A percentile compares a stretch with the other conserved stretches of the same genome.
Evolutionary conservation across 2,888 invertebrate genomes (phyloP).

Genomic region (Trachelus tabidus): DNA sequence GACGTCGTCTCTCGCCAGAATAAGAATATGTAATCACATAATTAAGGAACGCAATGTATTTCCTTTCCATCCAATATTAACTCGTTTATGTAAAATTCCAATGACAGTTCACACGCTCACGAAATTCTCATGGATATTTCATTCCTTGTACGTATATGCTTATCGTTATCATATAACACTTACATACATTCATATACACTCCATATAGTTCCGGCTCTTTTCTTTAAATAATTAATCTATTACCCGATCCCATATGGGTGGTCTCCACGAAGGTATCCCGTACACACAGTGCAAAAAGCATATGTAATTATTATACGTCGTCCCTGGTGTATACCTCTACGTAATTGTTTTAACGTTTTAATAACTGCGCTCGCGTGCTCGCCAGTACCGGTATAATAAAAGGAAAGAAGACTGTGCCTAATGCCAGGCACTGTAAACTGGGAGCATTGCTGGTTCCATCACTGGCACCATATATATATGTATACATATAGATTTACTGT

Average conservation of each 20-base stretch:
- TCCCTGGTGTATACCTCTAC: slow-evolving; percentile 6
- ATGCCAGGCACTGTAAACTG: not conserved
- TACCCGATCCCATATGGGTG: not conserved
- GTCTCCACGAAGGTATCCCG: not conserved
- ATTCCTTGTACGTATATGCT: not conserved
- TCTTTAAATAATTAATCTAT: slow-evolving; percentile 1
- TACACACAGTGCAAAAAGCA: slow-evolving; percentile 32
- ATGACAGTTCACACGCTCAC: not conserved
- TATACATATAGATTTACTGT: not conserved
- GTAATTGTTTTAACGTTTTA: slow-evolving; percentile 62
- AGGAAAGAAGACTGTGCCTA: not conserved
- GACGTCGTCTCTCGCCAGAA: not conserved
- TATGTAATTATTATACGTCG: slow-evolving; percentile 48
- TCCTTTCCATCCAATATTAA: not conserved
- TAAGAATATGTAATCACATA: not conserved
- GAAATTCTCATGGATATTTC: not conserved
- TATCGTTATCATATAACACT: too few relatives aligned
- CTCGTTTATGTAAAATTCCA: not conserved
- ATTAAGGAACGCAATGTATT: not conserved
- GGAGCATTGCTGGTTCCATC: not conserved
- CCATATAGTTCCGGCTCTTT: not conserved
- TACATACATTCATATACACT: too few relatives aligned
- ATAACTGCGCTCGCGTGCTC: slow-evolving; percentile 56
- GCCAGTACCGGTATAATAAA: slow-evolving; percentile 11
- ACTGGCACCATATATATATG: not conserved